These are phyloP conservation scores for Ammodytes marinus DNA, from an alignment of 2,113 vertebrate genomes.

Conservation along the genomic window DNA sequence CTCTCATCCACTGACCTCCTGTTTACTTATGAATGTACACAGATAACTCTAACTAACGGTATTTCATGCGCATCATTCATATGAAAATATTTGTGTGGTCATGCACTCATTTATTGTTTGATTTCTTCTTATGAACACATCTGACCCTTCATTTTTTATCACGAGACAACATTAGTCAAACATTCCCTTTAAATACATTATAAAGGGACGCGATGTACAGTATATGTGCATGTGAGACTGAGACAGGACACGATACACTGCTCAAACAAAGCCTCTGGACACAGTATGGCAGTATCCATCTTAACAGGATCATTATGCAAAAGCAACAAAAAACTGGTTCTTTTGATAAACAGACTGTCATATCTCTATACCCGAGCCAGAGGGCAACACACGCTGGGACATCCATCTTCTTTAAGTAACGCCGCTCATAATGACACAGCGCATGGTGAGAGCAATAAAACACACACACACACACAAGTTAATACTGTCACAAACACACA, in stretches of 20 bases:
- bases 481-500: slow-evolving; percentile 50
- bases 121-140: background rate
- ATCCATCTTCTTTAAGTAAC: slow-evolving; percentile 82
- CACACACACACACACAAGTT: slow-evolving; percentile 33
- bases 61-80: slow-evolving; percentile 22
- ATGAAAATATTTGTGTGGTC: slow-evolving; percentile 33
- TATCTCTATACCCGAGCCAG: slow-evolving; percentile 77
- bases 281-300: slow-evolving; percentile 64
- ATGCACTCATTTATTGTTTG: background rate
- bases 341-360: slow-evolving; percentile 80
- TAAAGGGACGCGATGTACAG: slow-evolving; percentile 6
- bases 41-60: slow-evolving; percentile 23
- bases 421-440: slow-evolving; percentile 57
- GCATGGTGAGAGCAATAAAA: slow-evolving; percentile 47
- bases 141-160: background rate
- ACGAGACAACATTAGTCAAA: slow-evolving; percentile 27
- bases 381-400: slow-evolving; percentile 73
- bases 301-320: slow-evolving; percentile 77
- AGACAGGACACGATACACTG: slow-evolving; percentile 46
- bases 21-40: slow-evolving; percentile 20
- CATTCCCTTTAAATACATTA: background rate
- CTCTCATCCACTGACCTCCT: slow-evolving; percentile 15
- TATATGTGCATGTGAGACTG: slow-evolving; percentile 20
- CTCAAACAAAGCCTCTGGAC: slow-evolving; percentile 62
- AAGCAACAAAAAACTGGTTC: slow-evolving; percentile 77